Evolutionary conservation across 2,888 invertebrate species (phyloP).

Genomic region (Stenurella melanura): DNA sequence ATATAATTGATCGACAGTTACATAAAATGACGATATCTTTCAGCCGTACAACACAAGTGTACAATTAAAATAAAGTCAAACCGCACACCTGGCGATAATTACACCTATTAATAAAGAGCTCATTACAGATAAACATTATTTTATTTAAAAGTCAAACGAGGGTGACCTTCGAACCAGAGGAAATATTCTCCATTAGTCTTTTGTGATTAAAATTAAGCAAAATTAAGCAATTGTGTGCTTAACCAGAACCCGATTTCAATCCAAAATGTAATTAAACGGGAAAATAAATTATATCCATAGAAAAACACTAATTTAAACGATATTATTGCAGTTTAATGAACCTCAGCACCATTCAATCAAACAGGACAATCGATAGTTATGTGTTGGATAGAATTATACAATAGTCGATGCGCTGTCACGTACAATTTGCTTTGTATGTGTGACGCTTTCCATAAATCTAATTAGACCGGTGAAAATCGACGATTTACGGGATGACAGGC

Average conservation of each 20-base stretch:
- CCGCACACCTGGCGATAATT: too few species aligned
- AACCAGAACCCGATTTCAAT: conserved; percentile 19
- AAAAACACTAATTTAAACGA: conserved; percentile 31
- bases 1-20: too few species aligned
- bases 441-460: not conserved
- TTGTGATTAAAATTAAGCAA: not conserved
- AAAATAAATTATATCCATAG: conserved; percentile 19
- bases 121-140: not conserved
- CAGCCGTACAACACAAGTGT: too few species aligned
- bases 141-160: not conserved
- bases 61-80: too few species aligned
- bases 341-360: conserved; percentile 23
- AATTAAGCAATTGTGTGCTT: conserved; percentile 6
- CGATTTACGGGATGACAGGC: not conserved
- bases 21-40: too few species aligned
- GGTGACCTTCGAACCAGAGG: not conserved
- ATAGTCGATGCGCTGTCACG: conserved; percentile 18
- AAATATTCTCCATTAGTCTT: not conserved
- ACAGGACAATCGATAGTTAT: not conserved
- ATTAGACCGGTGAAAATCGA: not conserved
- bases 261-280: conserved; percentile 33
- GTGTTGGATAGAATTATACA: conserved; percentile 5
- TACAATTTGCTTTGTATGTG: conserved; percentile 14
- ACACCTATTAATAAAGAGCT: too few species aligned
- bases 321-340: conserved; percentile 35